These are phyloP conservation scores for Ondatra zibethicus DNA, from an alignment of 2,113 vertebrate species.

Conservation along the genomic window DNA sequence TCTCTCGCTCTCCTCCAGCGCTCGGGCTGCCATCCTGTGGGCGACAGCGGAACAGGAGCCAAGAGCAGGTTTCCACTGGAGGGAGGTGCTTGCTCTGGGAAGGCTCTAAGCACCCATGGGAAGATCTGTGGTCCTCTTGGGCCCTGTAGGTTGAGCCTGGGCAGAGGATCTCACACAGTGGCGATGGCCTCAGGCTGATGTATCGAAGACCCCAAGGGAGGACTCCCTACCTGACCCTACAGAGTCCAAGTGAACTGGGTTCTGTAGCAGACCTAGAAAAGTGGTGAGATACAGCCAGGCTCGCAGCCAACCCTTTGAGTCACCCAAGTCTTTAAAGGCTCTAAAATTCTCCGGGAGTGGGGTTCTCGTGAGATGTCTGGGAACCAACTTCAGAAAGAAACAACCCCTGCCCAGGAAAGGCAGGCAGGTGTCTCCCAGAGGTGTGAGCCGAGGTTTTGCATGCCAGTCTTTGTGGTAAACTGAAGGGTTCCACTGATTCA, in stretches of 20 bases:
- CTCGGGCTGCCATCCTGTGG: constrained; percentile 81
- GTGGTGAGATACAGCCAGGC: neutral
- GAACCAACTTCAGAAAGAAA: neutral
- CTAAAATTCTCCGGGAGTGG: neutral
- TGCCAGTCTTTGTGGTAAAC: neutral
- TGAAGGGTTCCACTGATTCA: accelerated
- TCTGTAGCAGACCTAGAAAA: neutral
- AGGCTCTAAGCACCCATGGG: neutral
- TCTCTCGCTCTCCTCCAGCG: constrained; percentile 27
- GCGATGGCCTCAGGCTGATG: neutral
- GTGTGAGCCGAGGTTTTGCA: neutral
- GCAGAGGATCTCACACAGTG: neutral
- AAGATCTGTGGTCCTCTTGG: neutral
- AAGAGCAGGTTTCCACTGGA: accelerated
- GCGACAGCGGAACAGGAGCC: neutral
- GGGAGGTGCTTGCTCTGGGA: accelerated
- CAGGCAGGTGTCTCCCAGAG: too few relatives aligned
- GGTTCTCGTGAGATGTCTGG: neutral
- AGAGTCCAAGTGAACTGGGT: neutral
- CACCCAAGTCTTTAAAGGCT: neutral
- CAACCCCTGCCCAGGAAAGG: accelerated
- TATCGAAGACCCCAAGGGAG: neutral
- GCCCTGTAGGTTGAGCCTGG: neutral
- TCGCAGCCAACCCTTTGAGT: neutral
- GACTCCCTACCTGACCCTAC: neutral